A percentile compares a stretch with the other conserved stretches of the same genome.
These are phyloP conservation scores for Megaptera novaeangliae DNA, from an alignment of 2,113 vertebrate genomes.

Conservation along the genomic window DNA sequence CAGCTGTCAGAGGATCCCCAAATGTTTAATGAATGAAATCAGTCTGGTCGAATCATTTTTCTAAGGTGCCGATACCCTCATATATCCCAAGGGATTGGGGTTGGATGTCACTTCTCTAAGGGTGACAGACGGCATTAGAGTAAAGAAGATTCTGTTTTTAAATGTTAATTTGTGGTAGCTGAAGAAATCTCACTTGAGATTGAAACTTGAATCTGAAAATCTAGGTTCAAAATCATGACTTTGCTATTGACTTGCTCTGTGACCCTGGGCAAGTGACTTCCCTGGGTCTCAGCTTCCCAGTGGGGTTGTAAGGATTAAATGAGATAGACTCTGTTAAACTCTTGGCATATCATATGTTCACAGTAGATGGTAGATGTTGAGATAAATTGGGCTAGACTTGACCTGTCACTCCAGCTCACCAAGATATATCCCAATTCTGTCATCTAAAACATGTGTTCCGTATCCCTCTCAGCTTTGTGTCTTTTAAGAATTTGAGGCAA, in stretches of 20 bases:
- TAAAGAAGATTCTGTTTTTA: constrained; percentile 2
- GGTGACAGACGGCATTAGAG: not conserved
- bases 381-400: constrained; percentile 20
- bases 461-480: constrained; percentile 14
- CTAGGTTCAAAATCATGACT: not conserved
- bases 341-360: constrained; percentile 17
- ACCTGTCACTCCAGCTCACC: constrained; percentile 21
- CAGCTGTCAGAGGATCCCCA: not conserved
- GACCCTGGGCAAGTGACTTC: constrained; percentile 23
- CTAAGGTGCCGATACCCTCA: not conserved
- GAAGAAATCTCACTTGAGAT: not conserved
- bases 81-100: not conserved
- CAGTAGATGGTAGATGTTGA: not conserved
- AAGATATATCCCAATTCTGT: constrained; percentile 5
- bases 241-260: not conserved
- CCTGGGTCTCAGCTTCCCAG: not conserved
- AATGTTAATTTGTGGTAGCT: constrained; percentile 1
- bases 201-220: not conserved
- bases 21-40: not conserved
- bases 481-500: constrained; percentile 20
- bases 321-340: constrained; percentile 41
- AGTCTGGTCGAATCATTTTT: not conserved
- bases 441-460: constrained; percentile 12
- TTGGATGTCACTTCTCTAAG: not conserved
- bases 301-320: not conserved